Evolutionary conservation across 2,797 vertebrate genomes (phyloP).

Genomic region (Kryptopterus vitreolus): DNA sequence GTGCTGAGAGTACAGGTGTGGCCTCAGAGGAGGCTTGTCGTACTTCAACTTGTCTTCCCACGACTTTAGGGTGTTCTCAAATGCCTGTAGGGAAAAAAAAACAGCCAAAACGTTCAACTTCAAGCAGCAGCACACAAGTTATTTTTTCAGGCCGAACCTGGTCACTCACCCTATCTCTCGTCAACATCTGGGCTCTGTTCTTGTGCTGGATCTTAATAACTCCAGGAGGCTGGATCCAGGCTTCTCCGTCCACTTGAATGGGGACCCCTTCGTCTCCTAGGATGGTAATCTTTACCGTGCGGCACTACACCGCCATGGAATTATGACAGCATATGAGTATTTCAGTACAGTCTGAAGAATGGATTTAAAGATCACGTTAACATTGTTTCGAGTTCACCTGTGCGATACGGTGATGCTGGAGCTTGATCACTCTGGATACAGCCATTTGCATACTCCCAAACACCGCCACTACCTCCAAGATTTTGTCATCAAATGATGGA

Average conservation of each 20-base stretch:
- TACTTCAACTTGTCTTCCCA: constrained; percentile 98
- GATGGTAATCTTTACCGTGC: constrained; percentile 97
- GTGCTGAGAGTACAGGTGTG: constrained; percentile 91
- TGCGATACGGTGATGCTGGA: constrained; percentile 96
- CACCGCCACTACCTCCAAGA: constrained; percentile 94
- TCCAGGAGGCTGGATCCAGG: constrained; percentile 96
- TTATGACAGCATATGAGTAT: not conserved
- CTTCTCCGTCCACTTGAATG: constrained; percentile 96
- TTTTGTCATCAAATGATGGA: constrained; percentile 97
- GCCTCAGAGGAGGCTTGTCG: constrained; percentile 87
- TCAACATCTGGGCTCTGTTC: constrained; percentile 97
- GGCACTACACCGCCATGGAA: constrained; percentile 76
- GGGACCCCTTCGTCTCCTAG: constrained; percentile 96
- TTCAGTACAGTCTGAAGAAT: not conserved
- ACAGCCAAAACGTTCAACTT: not conserved
- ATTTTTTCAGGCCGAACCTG: not conserved
- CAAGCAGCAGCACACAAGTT: not conserved
- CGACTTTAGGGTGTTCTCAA: constrained; percentile 95
- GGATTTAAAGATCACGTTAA: not conserved
- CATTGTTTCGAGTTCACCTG: constrained; percentile 73
- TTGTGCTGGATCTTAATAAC: constrained; percentile 98
- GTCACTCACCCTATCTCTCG: constrained; percentile 86
- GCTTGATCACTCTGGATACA: constrained; percentile 94
- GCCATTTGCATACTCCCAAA: constrained; percentile 99
- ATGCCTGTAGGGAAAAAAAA: constrained; percentile 77